Conservation (phyloP, 2,113 vertebrate genomes). For the Corythornis madagascariensis region DNA sequence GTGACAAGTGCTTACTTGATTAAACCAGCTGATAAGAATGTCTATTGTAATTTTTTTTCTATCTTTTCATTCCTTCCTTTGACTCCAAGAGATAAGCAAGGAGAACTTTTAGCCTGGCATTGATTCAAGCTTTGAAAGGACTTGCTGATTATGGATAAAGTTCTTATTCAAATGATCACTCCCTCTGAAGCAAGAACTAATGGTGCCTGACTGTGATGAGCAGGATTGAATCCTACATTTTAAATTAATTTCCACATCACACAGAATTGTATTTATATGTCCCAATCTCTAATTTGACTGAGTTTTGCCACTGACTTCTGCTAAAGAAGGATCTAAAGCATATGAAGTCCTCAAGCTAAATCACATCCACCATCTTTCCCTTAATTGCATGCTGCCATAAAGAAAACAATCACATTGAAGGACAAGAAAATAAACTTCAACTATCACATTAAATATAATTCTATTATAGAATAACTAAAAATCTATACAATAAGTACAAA, state of each 20-base stretch:
- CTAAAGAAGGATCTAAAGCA: neutral
- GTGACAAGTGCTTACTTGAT: constrained; percentile 25
- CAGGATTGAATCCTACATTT: neutral
- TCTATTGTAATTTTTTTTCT: neutral
- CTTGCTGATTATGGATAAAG: constrained; percentile 3
- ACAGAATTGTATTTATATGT: neutral
- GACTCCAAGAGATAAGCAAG: neutral
- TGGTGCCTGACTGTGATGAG: neutral
- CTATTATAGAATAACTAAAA: neutral
- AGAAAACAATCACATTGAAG: neutral
- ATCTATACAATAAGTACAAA: neutral
- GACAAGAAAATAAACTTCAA: neutral
- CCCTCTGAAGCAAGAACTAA: neutral
- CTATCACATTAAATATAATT: neutral
- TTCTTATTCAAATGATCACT: constrained; percentile 8
- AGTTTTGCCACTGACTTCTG: neutral
- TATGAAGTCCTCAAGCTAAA: neutral
- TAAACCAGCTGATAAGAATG: constrained; percentile 8
- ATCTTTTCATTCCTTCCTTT: neutral
- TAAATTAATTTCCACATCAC: neutral
- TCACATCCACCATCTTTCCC: neutral
- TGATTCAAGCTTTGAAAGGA: constrained; percentile 2
- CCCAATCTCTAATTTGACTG: neutral
- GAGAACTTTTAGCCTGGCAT: neutral
- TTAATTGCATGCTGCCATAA: neutral